Evolutionary conservation across 2,797 vertebrate genomes (phyloP).

Genomic region (Hipposideros larvatus): DNA sequence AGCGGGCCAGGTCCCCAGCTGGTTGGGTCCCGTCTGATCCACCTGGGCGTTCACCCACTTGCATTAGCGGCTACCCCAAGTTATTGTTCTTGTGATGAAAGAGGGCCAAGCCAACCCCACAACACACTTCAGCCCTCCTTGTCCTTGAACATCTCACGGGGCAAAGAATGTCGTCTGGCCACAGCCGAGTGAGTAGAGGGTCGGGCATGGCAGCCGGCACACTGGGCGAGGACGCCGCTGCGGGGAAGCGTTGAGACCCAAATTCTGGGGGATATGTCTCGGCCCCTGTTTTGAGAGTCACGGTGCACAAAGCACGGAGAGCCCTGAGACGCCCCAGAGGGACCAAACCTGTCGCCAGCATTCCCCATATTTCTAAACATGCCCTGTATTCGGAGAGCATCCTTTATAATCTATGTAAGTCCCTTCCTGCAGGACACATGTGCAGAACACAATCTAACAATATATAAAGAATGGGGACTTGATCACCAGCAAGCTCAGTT

Average conservation of each 20-base stretch:
- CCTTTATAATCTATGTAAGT: background rate
- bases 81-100: background rate
- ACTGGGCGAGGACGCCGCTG: rapidly evolving
- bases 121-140: background rate
- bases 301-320: rapidly evolving
- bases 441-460: background rate
- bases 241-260: background rate
- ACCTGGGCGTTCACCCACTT: too few species aligned
- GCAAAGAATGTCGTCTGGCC: background rate
- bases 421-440: background rate
- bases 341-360: background rate
- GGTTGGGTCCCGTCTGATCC: too few species aligned
- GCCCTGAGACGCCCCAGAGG: rapidly evolving
- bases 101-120: background rate
- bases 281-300: background rate
- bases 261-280: too few species aligned
- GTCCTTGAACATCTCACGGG: background rate
- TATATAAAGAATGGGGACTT: too few species aligned
- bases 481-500: background rate
- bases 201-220: rapidly evolving
- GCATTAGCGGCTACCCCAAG: rapidly evolving
- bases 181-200: background rate
- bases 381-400: background rate
- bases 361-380: background rate
- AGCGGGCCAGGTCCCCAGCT: too few species aligned